Evolutionary conservation across 2,797 vertebrate species (phyloP).

Genomic region (Gambusia yucatana): DNA sequence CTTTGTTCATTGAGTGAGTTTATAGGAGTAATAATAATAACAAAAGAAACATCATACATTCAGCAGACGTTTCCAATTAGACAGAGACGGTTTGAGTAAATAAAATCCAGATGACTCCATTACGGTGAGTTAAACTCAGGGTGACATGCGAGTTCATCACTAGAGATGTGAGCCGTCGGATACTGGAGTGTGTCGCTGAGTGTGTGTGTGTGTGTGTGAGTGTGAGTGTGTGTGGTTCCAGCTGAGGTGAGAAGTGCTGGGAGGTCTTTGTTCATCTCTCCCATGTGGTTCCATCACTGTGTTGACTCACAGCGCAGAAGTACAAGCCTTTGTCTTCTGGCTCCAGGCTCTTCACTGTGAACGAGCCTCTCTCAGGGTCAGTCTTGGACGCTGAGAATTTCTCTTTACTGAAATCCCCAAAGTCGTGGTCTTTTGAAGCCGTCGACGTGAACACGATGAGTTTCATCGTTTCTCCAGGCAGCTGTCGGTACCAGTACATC

Average conservation of each 20-base stretch:
- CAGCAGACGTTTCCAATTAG: no score
- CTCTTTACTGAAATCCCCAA: not conserved
- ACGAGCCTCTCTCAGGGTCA: not conserved
- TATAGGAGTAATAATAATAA: no score
- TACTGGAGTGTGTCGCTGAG: not conserved
- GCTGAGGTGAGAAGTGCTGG: not conserved
- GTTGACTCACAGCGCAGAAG: slow-evolving; percentile 41
- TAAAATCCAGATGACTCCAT: no score
- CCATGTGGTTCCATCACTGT: slow-evolving; percentile 45
- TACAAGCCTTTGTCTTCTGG: slow-evolving; percentile 49
- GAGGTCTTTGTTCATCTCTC: slow-evolving; percentile 41
- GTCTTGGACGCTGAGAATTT: not conserved
- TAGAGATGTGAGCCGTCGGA: not conserved
- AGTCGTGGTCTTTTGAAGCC: not conserved
- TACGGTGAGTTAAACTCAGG: not conserved
- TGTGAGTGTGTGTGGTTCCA: not conserved
- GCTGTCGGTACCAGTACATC: slow-evolving; percentile 74
- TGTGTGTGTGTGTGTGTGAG: not conserved
- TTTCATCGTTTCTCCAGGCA: slow-evolving; percentile 49
- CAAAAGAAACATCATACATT: no score
- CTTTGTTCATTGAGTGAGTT: not conserved
- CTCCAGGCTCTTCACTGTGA: slow-evolving; percentile 29
- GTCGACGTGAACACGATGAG: slow-evolving; percentile 22
- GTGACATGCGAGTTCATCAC: not conserved
- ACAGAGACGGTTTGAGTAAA: no score